A percentile compares a stretch with the other conserved stretches of the same genome.
Conservation (phyloP, 2,888 invertebrate genomes). For the Mesoligia furuncula region DNA sequence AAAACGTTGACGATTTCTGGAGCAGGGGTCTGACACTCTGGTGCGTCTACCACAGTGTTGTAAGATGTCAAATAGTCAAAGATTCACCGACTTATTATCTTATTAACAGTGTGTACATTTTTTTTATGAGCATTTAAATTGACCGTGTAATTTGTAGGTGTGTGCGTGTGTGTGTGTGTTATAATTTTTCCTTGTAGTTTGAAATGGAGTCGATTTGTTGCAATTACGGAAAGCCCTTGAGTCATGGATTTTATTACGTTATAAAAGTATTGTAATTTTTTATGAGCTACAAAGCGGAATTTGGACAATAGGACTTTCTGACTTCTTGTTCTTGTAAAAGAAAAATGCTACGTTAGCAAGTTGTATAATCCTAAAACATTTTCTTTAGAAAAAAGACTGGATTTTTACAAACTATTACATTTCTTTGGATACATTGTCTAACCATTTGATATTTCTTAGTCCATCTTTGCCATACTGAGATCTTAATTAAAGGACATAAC, state of each 20-base stretch:
- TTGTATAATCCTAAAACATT: neutral
- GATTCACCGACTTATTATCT: conserved; percentile 85
- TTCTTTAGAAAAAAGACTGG: neutral
- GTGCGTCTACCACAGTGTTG: conserved; percentile 64
- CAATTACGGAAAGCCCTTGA: conserved; percentile 5
- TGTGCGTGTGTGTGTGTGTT: conserved; percentile 48
- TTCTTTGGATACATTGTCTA: neutral
- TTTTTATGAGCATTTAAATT: conserved; percentile 62
- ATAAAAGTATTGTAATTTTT: neutral
- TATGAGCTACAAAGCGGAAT: neutral
- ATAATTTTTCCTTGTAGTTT: conserved; percentile 25
- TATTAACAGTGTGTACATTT: conserved; percentile 75
- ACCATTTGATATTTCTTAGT: neutral
- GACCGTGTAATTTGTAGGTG: conserved; percentile 53
- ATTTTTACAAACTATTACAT: neutral
- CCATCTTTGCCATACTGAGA: neutral
- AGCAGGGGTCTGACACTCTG: conserved; percentile 74
- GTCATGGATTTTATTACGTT: neutral
- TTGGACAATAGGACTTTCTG: neutral
- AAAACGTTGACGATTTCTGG: conserved; percentile 23
- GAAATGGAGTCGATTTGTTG: neutral
- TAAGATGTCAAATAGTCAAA: conserved; percentile 85
- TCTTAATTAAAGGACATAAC: neutral
- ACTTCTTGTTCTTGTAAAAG: too few species aligned
- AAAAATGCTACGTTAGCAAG: neutral